phyloP scores from a whole-genome alignment of 2,797 vertebrate genomes.

The Austrolebias charrua region DNA sequence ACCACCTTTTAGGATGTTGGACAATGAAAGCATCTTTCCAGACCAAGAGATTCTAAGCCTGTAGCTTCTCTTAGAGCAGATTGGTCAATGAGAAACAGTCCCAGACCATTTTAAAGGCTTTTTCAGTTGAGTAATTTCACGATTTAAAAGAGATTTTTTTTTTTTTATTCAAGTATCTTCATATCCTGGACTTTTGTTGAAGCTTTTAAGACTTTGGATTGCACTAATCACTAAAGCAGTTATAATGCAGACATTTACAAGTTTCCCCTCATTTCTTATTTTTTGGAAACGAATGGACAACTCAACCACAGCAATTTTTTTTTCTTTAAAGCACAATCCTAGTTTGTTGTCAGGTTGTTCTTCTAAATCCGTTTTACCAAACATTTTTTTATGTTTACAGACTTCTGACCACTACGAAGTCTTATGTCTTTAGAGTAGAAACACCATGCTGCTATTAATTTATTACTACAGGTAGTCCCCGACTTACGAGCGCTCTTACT shows the following conservation, averaged over 20 bases:
- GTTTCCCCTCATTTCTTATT: no score
- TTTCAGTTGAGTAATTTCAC: no score
- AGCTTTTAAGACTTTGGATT: not conserved
- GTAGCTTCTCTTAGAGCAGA: slow-evolving; percentile 27
- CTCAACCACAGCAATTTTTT: not conserved
- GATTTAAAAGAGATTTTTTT: no score
- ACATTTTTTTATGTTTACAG: not conserved
- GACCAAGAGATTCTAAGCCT: slow-evolving; percentile 61
- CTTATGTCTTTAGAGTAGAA: no score
- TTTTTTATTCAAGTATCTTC: not conserved
- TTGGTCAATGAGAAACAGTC: slow-evolving; percentile 1
- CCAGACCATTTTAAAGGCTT: no score
- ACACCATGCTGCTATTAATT: not conserved
- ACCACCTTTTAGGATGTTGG: slow-evolving; percentile 73
- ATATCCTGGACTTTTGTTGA: slow-evolving; percentile 6
- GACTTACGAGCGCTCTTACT: no score
- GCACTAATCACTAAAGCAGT: not conserved
- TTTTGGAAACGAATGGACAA: no score
- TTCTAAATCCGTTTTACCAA: not conserved
- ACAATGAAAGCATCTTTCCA: slow-evolving; percentile 68
- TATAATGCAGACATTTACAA: not conserved
- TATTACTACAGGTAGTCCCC: no score
- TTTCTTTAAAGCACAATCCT: not conserved
- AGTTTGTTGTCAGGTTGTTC: no score
- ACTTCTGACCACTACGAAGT: not conserved